A percentile compares a stretch with the other conserved stretches of the same genome.
Evolutionary conservation across 2,113 vertebrate genomes (phyloP).

Genomic region (Grammomys surdaster): DNA sequence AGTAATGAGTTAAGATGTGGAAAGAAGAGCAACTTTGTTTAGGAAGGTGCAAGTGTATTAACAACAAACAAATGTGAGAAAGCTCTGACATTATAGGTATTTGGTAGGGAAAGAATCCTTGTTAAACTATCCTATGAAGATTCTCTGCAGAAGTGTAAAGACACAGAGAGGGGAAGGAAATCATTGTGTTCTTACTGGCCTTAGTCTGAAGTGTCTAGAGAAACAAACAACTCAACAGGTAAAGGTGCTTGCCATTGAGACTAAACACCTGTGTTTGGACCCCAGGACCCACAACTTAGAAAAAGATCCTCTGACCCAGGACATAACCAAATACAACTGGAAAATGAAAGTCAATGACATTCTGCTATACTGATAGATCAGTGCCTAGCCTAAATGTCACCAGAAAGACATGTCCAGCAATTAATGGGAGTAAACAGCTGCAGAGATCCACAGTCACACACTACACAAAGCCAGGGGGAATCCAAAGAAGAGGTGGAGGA

Average conservation of each 20-base stretch:
- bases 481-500: not conserved
- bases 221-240: not conserved
- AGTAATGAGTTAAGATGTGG: slow-evolving; percentile 23
- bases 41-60: not conserved
- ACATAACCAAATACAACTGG: not conserved
- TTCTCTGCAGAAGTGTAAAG: not conserved
- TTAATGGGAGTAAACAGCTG: not conserved
- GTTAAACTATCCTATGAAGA: not conserved
- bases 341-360: not conserved
- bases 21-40: slow-evolving; percentile 10
- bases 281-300: not conserved
- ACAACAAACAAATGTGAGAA: not conserved
- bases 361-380: not conserved
- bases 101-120: not conserved
- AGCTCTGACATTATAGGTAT: not conserved
- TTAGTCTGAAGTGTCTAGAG: not conserved
- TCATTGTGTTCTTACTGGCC: not conserved
- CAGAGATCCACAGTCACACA: not conserved
- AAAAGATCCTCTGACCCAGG: not conserved
- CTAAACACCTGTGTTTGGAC: not conserved
- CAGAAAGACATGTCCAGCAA: not conserved
- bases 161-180: not conserved
- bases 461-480: not conserved
- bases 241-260: not conserved
- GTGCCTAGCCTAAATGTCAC: not conserved